Evolutionary conservation across 2,888 invertebrate genomes (phyloP).

Genomic region (Andricus curvator): DNA sequence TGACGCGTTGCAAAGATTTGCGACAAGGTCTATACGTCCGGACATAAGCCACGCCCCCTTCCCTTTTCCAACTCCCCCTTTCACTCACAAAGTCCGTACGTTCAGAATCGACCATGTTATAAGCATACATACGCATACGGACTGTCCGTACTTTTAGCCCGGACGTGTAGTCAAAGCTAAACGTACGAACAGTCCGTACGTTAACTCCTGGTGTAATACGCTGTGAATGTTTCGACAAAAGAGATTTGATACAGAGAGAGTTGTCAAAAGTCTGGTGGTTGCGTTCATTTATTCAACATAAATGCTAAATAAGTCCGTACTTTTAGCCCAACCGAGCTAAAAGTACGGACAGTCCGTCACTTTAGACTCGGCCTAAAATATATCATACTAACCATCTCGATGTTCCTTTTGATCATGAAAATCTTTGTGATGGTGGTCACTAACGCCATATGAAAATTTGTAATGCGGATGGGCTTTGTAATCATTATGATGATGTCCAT

Average conservation of each 20-base stretch:
- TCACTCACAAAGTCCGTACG: too few species aligned
- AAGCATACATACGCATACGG: too few species aligned
- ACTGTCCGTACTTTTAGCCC: too few species aligned
- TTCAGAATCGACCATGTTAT: too few species aligned
- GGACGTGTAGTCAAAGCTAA: too few species aligned
- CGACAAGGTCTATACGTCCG: too few species aligned
- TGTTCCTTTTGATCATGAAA: constrained; percentile 66
- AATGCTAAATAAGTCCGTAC: not conserved
- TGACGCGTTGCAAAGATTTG: too few species aligned
- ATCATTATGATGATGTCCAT: constrained; percentile 65
- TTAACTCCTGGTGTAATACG: constrained; percentile 62
- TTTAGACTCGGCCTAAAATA: not conserved
- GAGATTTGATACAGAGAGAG: constrained; percentile 65
- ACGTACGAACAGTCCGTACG: constrained; percentile 51
- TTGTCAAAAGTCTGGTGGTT: constrained; percentile 64
- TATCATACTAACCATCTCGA: constrained; percentile 61
- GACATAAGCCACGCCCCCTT: too few species aligned
- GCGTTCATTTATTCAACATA: constrained; percentile 70
- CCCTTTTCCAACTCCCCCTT: too few species aligned
- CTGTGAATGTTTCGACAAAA: constrained; percentile 65
- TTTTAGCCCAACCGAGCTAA: too few species aligned
- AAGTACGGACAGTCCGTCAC: too few species aligned
- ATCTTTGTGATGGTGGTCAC: constrained; percentile 66
- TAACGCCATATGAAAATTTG: constrained; percentile 63
- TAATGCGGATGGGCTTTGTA: constrained; percentile 66